A percentile compares a stretch with the other conserved stretches of the same genome.
phyloP scores from a whole-genome alignment of 2,888 invertebrate species.

The Meloe dianella region DNA sequence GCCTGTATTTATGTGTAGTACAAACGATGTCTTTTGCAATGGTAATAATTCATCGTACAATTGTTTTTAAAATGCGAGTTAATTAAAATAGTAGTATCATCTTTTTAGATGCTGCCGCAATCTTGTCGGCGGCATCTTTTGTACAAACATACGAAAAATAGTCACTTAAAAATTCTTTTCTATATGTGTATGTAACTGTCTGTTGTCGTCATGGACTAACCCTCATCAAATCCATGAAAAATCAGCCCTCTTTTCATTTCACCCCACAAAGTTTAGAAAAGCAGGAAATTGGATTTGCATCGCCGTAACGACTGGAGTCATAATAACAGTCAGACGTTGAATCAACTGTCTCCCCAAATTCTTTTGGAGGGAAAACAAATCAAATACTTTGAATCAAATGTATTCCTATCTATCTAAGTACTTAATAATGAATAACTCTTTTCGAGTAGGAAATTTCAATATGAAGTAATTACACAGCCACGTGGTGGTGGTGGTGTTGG shows the following conservation, averaged over 20 bases:
- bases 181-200: background rate
- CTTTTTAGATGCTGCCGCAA: slow-evolving; percentile 24
- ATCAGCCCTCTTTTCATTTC: slow-evolving; percentile 27
- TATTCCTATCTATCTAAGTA: too few relatives aligned
- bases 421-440: too few relatives aligned
- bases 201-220: slow-evolving; percentile 16
- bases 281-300: slow-evolving; percentile 30
- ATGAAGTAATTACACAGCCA: background rate
- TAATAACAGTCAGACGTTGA: background rate
- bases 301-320: slow-evolving; percentile 16
- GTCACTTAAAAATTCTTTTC: slow-evolving; percentile 1
- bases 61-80: slow-evolving; percentile 43
- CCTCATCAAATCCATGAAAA: slow-evolving; percentile 19
- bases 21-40: slow-evolving; percentile 23
- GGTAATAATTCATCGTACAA: slow-evolving; percentile 32
- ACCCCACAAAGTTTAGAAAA: background rate
- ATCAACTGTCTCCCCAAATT: background rate
- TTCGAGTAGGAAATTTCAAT: too few relatives aligned
- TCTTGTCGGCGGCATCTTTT: slow-evolving; percentile 28
- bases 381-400: background rate
- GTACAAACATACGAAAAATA: slow-evolving; percentile 15
- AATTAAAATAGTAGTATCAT: slow-evolving; percentile 36
- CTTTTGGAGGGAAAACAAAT: background rate
- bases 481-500: background rate
- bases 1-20: background rate